These are phyloP conservation scores for Anorthoa munda DNA, from an alignment of 2,888 invertebrate species.

Conservation along the genomic window DNA sequence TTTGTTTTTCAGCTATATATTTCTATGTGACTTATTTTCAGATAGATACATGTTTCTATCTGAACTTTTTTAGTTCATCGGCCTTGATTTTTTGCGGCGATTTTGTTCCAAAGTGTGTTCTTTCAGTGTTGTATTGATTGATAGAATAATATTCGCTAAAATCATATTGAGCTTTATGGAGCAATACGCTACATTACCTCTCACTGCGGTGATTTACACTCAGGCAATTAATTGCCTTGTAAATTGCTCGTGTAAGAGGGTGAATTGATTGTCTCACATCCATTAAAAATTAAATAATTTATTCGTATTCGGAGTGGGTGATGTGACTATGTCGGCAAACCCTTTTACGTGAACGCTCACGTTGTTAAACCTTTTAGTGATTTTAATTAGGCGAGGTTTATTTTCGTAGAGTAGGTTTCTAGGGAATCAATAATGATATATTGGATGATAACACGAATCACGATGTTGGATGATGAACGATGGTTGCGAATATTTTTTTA, in stretches of 20 bases:
- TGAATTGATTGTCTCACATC: not conserved
- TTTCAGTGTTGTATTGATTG: not conserved
- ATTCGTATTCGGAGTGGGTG: not conserved
- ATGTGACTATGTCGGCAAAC: not conserved
- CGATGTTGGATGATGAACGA: not conserved
- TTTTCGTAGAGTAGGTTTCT: too few relatives aligned
- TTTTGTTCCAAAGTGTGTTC: not conserved
- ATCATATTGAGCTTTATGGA: not conserved
- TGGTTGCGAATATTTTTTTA: not conserved
- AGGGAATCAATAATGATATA: too few relatives aligned
- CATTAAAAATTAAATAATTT: slow-evolving; percentile 14
- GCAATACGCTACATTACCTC: too few relatives aligned
- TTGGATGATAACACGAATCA: not conserved
- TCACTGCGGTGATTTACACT: not conserved
- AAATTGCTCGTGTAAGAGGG: not conserved
- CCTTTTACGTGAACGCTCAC: slow-evolving; percentile 12
- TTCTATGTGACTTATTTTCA: not conserved
- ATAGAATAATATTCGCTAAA: not conserved
- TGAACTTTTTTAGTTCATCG: not conserved
- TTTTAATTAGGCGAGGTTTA: not conserved
- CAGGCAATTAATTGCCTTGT: not conserved
- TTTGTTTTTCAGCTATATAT: not conserved
- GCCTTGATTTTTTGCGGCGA: not conserved
- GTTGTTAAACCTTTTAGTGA: not conserved
- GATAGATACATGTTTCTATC: not conserved